Evolutionary conservation across 2,113 vertebrate genomes (phyloP), one percentile per base, ranked within the genome.

Genomic region (Python bivittatus): DNA sequence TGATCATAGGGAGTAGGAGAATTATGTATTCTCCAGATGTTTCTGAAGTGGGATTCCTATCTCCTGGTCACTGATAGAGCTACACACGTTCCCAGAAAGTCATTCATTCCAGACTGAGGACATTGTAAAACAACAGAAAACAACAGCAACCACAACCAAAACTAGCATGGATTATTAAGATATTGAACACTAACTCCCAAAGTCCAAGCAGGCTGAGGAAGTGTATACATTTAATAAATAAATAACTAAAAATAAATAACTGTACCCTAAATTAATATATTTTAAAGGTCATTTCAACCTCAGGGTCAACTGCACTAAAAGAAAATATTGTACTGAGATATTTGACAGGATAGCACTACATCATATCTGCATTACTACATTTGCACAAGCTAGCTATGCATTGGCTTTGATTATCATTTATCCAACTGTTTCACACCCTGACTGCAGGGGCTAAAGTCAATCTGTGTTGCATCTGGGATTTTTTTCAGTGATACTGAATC

Each of bases 121-220:
- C 86, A 53, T 61, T 95, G 95, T 95, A 94, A 79, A 1, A 92
- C 61, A 95, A 57, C 27, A 25, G 6, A 60, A 92, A 92, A 94
- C 87, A n/a, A n/a, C n/a, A n/a, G n/a, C n/a, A n/a, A n/a, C n/a
- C n/a, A n/a, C n/a, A 7, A 54, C 91, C 94, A 84, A 90, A 91
- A 91, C 61, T 58, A 90, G 94, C 94, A 90, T 20, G 53, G 90
- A 44, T 92, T 79, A 52, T 61, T 92, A 17, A 86, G 88, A 92
- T 91, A 85, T 7, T 38, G 38, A 94, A 29, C 57, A 29, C 48
- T 93, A 95, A 96, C 93, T 95, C 89, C 92, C 85, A 91, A 15
- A 79, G 33, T 38, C 33, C 13, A 79, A 79, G 33, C 68, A 79
- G 68, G 22, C 33, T 38, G 68, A 33, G 7, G 33, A 38, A 20